Percentiles rank a stretch among this genome's conserved stretches.
phyloP scores from a whole-genome alignment of 2,888 invertebrate genomes.

The Mechanitis messenoides region DNA sequence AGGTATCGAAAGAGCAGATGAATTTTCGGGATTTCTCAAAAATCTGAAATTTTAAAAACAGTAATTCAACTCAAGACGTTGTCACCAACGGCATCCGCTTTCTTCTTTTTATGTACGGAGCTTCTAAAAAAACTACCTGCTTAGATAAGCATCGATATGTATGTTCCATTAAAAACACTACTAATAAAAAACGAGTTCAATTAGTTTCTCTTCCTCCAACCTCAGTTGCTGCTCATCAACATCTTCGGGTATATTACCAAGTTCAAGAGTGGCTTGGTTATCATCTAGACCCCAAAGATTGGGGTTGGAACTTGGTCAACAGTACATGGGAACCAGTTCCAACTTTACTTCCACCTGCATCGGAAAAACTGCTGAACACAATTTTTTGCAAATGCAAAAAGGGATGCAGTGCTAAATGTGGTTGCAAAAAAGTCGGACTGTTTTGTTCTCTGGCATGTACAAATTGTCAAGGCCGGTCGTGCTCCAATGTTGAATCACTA shows the following conservation, averaged over 20 bases:
- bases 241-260: too few species aligned
- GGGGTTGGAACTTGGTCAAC: too few species aligned
- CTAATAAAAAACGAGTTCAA: conserved; percentile 16
- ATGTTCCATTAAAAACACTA: conserved; percentile 16
- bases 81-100: conserved; percentile 17
- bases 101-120: conserved; percentile 18
- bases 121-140: conserved; percentile 14
- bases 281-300: too few species aligned
- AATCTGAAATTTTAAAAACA: conserved; percentile 23
- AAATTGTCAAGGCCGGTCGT: conserved; percentile 31
- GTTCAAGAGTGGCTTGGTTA: too few species aligned
- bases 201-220: conserved; percentile 21
- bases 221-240: conserved; percentile 10
- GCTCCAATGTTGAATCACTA: conserved; percentile 32
- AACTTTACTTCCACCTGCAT: conserved; percentile 14
- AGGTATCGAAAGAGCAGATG: conserved; percentile 37
- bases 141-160: conserved; percentile 8
- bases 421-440: conserved; percentile 32
- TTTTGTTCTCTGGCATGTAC: conserved; percentile 32
- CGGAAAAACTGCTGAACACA: conserved; percentile 30
- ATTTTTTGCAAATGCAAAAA: conserved; percentile 32
- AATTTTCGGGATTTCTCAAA: conserved; percentile 32
- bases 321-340: too few species aligned
- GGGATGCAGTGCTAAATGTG: conserved; percentile 29
- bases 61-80: conserved; percentile 23